Base-by-base conservation (phyloP, 2,888 invertebrate species). In the Sesamia inferens region DNA sequence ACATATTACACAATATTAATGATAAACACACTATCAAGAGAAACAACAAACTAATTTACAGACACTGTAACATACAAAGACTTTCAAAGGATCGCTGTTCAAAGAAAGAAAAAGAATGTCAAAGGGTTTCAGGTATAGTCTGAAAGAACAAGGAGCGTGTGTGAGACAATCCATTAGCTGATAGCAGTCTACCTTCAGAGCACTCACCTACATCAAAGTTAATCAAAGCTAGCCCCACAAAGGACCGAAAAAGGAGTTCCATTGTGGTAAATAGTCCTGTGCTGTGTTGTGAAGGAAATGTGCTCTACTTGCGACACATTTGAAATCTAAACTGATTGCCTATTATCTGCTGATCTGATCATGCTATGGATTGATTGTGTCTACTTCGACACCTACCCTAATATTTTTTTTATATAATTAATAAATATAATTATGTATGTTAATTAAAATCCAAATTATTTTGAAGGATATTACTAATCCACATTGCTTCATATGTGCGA, bases 151-250 rank as follows among this genome's bases (percentile, higher is more conserved):
- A 76, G 61, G 65, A 61, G 71, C 77, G 81, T 87, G 87, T 87
- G 84, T 81, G 82, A 80, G 83, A 93, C 93, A 94, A 95, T 95
- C 94, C 95, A 95, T 95, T 95, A 95, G 92, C 67, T 67, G 74
- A 69, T 75, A 81, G 63, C 63, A 74, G 62, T 72, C 76, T 82
- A 88, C 88, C 87, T 88, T 83, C 85, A 72, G 74, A 88, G 92
- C 92, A 94, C 94, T 94, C 93, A 93, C 94, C 94, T 94, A 96
- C 93, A 96, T 96, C 96, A 96, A 96, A 96, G 96, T 95, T 96
- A 96, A 96, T 96, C 96, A 96, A 94, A 95, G 93, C 92, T 91
- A 89, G 90, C 88, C 88, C 89, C 94, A 95, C 95, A 95, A 95
- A 95, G 94, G 92, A 93, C 91, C 93, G 90, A 92, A 95, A 95